Conservation (phyloP, 2,888 invertebrate species). For the Andrena trimmerana region DNA sequence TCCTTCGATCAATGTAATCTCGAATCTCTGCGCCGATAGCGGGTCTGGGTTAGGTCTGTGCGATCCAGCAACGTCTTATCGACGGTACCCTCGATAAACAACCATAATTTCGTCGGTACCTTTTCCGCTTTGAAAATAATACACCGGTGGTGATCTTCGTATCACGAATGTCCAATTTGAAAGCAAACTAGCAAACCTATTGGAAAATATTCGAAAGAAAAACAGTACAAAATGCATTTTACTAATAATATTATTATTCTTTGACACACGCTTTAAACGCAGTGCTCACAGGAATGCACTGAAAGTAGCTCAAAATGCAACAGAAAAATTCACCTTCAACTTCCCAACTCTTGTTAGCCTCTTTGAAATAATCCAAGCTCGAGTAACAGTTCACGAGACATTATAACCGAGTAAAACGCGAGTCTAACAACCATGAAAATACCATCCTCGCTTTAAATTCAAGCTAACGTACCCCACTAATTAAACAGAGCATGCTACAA, state of each 20-base stretch:
- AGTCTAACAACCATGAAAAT: neutral
- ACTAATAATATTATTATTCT: neutral
- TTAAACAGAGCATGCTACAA: neutral
- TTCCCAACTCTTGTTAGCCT: neutral
- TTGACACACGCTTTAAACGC: neutral
- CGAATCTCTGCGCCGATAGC: slow-evolving; percentile 30
- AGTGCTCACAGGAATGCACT: slow-evolving; percentile 14
- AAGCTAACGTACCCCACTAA: neutral
- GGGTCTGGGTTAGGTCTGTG: neutral
- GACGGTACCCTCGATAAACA: neutral
- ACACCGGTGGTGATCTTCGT: neutral
- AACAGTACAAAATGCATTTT: neutral
- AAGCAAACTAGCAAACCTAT: neutral
- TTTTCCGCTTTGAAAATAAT: slow-evolving; percentile 14
- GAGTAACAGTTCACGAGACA: too few relatives aligned
- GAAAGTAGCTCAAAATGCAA: neutral
- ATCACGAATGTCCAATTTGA: neutral
- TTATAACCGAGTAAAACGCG: neutral
- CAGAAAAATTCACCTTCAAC: neutral
- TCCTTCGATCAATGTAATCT: slow-evolving; percentile 37
- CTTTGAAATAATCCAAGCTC: too few relatives aligned
- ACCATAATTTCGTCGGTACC: slow-evolving; percentile 8
- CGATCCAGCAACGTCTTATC: slow-evolving; percentile 20
- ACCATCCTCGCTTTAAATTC: neutral
- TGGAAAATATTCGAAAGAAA: neutral